phyloP scores from a whole-genome alignment of 2,113 vertebrate genomes.

The Oenanthe oenanthe region DNA sequence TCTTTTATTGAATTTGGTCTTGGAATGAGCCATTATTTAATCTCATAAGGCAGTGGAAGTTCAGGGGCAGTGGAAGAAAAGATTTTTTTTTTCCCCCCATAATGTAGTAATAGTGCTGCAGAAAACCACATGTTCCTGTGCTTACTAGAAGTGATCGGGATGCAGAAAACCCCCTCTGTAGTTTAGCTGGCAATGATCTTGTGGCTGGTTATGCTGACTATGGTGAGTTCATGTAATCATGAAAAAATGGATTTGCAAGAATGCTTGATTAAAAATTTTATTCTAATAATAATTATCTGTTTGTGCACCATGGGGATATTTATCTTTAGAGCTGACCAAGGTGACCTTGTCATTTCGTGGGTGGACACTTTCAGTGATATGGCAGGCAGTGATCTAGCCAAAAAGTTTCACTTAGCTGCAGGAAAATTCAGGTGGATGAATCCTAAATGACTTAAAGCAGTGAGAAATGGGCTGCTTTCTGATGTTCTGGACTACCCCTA shows the following conservation, averaged over 20 bases:
- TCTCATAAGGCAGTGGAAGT: not conserved
- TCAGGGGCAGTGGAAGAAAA: not conserved
- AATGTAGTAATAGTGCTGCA: not conserved
- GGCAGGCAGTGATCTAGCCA: not conserved
- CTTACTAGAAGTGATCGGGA: accelerated
- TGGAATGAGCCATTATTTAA: not conserved
- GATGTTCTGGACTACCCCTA: not conserved
- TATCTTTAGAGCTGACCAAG: not conserved
- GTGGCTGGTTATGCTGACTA: not conserved
- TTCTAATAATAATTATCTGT: not conserved
- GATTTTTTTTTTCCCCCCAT: not conserved
- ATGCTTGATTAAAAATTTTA: not conserved
- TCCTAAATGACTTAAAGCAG: not conserved
- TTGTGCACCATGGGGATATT: not conserved
- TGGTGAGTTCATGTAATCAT: not conserved
- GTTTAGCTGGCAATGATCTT: not conserved
- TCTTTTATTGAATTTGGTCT: not conserved
- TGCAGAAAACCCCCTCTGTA: not conserved
- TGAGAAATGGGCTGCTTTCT: not conserved
- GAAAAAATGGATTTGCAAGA: not conserved
- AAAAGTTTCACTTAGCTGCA: not conserved
- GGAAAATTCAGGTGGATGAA: not conserved
- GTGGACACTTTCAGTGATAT: not conserved
- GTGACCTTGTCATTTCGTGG: not conserved
- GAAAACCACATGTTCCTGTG: not conserved